These are phyloP conservation scores for Drosophila lacertosa DNA, from an alignment of 1,140 invertebrate genomes.

Conservation along the genomic window DNA sequence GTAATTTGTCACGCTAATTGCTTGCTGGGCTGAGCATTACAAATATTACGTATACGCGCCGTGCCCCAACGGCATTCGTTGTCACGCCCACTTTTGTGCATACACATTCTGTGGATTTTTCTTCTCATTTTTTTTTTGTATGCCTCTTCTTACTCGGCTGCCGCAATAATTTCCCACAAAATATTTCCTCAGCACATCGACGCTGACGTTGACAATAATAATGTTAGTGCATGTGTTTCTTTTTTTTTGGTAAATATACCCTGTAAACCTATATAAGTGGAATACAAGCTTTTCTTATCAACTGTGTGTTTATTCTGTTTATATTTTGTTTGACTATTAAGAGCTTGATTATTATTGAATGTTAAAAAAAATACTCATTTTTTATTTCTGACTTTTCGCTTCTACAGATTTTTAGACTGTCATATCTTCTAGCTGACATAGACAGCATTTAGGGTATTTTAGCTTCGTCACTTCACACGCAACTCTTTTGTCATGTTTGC, in stretches of 20 bases:
- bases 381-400: too few species aligned
- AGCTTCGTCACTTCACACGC: background rate
- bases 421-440: too few species aligned
- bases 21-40: conserved; percentile 46
- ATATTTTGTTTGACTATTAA: too few species aligned
- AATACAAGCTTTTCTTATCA: too few species aligned
- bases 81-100: conserved; percentile 1
- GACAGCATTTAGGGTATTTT: background rate
- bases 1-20: conserved; percentile 77
- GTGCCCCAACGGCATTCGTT: background rate
- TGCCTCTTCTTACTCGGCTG: background rate
- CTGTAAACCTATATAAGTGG: too few species aligned
- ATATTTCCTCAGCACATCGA: conserved; percentile 73
- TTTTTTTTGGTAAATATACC: conserved; percentile 4
- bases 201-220: conserved; percentile 58
- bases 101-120: background rate
- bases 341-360: too few species aligned
- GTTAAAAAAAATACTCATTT: too few species aligned
- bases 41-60: conserved; percentile 56
- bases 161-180: conserved; percentile 73
- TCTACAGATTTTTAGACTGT: too few species aligned
- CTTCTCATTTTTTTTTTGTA: background rate
- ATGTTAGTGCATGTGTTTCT: conserved; percentile 29
- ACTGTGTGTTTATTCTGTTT: too few species aligned
- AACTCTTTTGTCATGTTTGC: background rate